Evolutionary conservation across 2,888 invertebrate genomes (phyloP).

Genomic region (Itoplectis maculator): DNA sequence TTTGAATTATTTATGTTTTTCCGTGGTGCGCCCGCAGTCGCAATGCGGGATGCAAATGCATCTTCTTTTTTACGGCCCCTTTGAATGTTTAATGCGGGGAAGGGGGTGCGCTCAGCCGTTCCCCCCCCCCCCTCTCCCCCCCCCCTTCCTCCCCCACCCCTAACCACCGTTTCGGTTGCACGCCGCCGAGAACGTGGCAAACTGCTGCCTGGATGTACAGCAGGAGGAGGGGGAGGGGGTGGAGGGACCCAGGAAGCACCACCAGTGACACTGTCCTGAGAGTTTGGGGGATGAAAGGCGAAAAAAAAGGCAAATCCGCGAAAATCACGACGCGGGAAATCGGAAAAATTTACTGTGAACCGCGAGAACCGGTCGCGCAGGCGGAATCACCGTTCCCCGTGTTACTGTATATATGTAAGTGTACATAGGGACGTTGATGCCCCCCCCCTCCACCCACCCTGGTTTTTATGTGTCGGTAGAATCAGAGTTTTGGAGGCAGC

Average conservation of each 20-base stretch:
- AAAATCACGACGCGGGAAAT: conserved; percentile 66
- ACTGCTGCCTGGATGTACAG: conserved; percentile 50
- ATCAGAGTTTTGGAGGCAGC: not conserved
- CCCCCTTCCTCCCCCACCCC: conserved; percentile 47
- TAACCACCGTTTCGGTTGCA: conserved; percentile 45
- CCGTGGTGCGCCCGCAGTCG: conserved; percentile 75
- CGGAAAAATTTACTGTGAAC: conserved; percentile 61
- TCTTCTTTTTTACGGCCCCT: conserved; percentile 80
- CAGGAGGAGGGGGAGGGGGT: conserved; percentile 50
- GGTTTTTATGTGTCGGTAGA: not conserved
- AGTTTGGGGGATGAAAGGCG: conserved; percentile 30
- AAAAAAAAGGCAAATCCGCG: conserved; percentile 47
- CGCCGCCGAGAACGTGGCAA: conserved; percentile 61
- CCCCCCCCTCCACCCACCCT: no score
- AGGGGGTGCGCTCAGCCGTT: conserved; percentile 57
- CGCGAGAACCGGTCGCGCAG: conserved; percentile 30
- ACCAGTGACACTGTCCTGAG: conserved; percentile 48
- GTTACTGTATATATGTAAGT: not conserved
- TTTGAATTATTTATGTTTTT: conserved; percentile 84
- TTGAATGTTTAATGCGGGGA: conserved; percentile 81
- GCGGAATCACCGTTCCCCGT: conserved; percentile 33
- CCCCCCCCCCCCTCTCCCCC: conserved; percentile 32
- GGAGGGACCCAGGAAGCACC: conserved; percentile 59
- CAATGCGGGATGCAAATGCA: conserved; percentile 82
- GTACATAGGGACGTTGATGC: conserved; percentile 9